phyloP scores from a whole-genome alignment of 2,888 invertebrate genomes.

The Pherbina coryleti region DNA sequence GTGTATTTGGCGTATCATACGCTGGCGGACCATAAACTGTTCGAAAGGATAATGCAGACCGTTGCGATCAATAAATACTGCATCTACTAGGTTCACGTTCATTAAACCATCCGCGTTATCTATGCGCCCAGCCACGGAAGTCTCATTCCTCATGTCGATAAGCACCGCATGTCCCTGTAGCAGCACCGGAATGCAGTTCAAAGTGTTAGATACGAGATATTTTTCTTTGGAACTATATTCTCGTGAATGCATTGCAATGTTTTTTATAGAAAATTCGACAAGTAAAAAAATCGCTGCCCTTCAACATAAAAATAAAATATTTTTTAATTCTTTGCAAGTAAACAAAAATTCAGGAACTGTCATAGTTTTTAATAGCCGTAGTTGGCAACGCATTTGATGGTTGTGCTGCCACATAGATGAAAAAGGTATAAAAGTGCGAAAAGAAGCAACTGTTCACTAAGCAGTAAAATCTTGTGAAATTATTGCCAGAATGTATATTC shows the following conservation, averaged over 20 bases:
- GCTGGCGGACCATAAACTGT: conserved; percentile 62
- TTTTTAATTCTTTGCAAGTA: too few relatives aligned
- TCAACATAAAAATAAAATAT: too few relatives aligned
- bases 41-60: conserved; percentile 64
- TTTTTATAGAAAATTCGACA: not conserved
- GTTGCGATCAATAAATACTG: conserved; percentile 65
- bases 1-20: conserved; percentile 65
- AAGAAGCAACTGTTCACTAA: too few relatives aligned
- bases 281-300: not conserved
- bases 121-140: conserved; percentile 65
- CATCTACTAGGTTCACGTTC: conserved; percentile 63
- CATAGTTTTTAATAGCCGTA: not conserved
- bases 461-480: too few relatives aligned
- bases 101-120: conserved; percentile 64
- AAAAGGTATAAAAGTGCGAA: too few relatives aligned
- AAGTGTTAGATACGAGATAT: conserved; percentile 61
- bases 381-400: not conserved
- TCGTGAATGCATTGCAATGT: conserved; percentile 36
- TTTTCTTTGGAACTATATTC: conserved; percentile 60
- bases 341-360: not conserved
- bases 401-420: too few relatives aligned
- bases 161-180: conserved; percentile 61
- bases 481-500: too few relatives aligned
- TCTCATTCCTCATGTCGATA: conserved; percentile 66
- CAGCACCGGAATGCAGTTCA: conserved; percentile 61